Evolutionary conservation across 2,888 invertebrate genomes (phyloP), one percentile per base, ranked within the genome.

Genomic region (Ischnura elegans): DNA sequence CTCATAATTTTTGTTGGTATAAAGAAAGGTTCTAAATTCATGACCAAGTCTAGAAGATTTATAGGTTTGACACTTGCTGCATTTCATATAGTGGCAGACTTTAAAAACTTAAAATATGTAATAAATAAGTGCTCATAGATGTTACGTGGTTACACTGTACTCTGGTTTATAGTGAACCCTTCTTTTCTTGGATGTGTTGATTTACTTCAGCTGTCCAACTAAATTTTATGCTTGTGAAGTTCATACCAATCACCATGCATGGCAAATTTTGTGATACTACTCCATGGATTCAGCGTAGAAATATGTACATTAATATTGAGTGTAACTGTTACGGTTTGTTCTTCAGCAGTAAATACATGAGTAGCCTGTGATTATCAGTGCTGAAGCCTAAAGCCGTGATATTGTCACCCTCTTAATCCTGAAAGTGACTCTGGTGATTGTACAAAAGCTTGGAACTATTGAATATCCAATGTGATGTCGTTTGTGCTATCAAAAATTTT

Each of bases 101-200:
- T n/a, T n/a, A n/a, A n/a, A n/a, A n/a, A n/a, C n/a, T n/a, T n/a
- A n/a, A n/a, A n/a, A n/a, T n/a, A n/a, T n/a, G n/a, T n/a, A n/a
- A n/a, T n/a, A n/a, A n/a, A n/a, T n/a, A n/a, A n/a, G n/a, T n/a
- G n/a, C 5, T 47, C 47, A 47, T 47, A 47, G 6, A 8, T 47
- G 13, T 51, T 51, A 51, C 51, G 51, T 8, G 76, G 76, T 76
- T 76, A 76, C 76, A 76, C 76, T 76, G 76, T 36, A 61, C 61
- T 61, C 25, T 76, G 8, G 16, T 76, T 36, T 10, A 25, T 36
- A 76, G 16, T 10, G 29, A 13, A 76, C 36, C 76, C 36, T 36
- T 10, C 25, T 16, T 25, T 76, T 10, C 8, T 16, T 25, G 61
- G n/a, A 29, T 36, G 36, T 16, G 16, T 36, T 76, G 76, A 76